Evolutionary conservation across 2,113 vertebrate species (phyloP), one percentile per base, ranked within the genome.

Genomic region (Aythya baeri): DNA sequence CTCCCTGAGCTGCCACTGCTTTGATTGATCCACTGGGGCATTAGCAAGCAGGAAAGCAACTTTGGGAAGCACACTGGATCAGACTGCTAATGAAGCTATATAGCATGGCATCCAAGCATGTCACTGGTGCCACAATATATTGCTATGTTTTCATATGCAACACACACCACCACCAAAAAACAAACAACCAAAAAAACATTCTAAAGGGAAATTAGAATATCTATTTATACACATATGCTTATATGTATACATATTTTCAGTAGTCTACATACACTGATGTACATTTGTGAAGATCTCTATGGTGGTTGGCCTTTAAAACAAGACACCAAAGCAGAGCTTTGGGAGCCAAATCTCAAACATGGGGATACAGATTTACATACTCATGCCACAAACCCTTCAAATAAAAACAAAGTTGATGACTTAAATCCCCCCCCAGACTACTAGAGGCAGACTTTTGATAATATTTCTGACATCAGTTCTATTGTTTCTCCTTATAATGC

Each of bases 401-500:
- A 84, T 50, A 43, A 63, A 73, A 83, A 80, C 25, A 34, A 93
- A 79, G 31, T 2, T 34, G 34, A 66, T 81, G 86, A 83, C 22
- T 92, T 57, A 83, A 96, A 93, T 89, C 44, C 41, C 55, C 55
- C 43, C 20, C 68, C 16, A 2, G 73, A 89, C 73, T 57, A 85
- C 15, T 16, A 50, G 62, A 85, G 74, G 70, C 78, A 95, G 74
- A 41, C 76, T 86, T 86, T 34, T 58, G 49, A 86, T 88, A 78
- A 92, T 94, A 92, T 91, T 88, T 93, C 85, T 97, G 80, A 43
- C 93, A 94, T 75, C 82, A 74, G n/a, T 70, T 54, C 91, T 76
- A 88, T 97, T 97, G 86, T 96, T 96, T 86, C 79, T 80, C 62
- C 62, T 67, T 34, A 89, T 65, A 92, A 95, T 82, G 76, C 54